Evolutionary conservation across 2,888 invertebrate genomes (phyloP).

Genomic region (Cheilosia soror): DNA sequence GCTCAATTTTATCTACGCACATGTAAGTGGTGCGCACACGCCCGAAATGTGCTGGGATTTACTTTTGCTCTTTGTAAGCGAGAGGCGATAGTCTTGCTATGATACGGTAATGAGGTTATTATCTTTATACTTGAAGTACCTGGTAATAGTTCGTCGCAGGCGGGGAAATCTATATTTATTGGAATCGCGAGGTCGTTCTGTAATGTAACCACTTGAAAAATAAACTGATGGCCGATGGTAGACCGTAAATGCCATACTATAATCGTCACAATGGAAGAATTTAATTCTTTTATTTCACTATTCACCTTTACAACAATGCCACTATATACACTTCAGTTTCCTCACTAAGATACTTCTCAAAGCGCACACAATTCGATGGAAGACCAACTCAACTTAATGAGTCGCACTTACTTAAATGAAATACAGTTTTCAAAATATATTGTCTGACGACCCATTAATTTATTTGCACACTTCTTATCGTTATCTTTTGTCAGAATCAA

Average conservation of each 20-base stretch:
- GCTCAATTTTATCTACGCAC: slow-evolving; percentile 31
- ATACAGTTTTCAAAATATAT: no score
- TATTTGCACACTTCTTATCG: slow-evolving; percentile 8
- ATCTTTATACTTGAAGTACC: slow-evolving; percentile 33
- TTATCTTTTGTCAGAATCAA: not conserved
- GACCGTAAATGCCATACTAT: not conserved
- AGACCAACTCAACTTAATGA: not conserved
- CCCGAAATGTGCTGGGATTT: slow-evolving; percentile 32
- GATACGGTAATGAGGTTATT: slow-evolving; percentile 43
- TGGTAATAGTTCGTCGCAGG: not conserved
- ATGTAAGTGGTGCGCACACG: slow-evolving; percentile 37
- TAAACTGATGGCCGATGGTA: slow-evolving; percentile 5
- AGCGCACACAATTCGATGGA: not conserved
- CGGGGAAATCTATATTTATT: not conserved
- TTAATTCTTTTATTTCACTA: not conserved
- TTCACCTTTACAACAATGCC: not conserved
- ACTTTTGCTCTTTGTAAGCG: not conserved
- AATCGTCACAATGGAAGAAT: not conserved
- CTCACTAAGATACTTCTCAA: not conserved
- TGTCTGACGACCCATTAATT: not conserved
- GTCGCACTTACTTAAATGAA: not conserved
- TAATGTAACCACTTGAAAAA: slow-evolving; percentile 18
- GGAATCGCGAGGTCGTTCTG: slow-evolving; percentile 26
- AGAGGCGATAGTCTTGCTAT: not conserved
- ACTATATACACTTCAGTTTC: not conserved